Evolutionary conservation across 2,888 invertebrate species (phyloP).

Genomic region (Aromia moschata): DNA sequence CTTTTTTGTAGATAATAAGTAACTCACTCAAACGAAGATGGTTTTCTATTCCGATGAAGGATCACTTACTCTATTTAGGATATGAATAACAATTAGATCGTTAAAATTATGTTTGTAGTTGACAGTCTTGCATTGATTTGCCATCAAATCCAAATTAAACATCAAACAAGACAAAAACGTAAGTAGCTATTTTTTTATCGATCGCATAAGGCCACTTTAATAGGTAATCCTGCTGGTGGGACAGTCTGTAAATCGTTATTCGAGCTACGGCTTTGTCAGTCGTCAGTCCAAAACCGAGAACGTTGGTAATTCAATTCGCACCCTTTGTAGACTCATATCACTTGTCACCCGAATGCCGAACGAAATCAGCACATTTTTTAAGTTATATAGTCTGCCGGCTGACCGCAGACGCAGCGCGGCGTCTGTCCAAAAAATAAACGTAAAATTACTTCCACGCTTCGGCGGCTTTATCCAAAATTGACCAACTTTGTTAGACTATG

Average conservation of each 20-base stretch:
- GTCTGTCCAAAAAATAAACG: slow-evolving; percentile 36
- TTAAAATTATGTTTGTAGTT: too few relatives aligned
- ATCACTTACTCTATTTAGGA: too few relatives aligned
- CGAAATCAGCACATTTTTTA: slow-evolving; percentile 55
- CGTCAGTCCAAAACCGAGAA: slow-evolving; percentile 42
- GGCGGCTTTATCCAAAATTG: slow-evolving; percentile 6
- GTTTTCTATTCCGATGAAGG: too few relatives aligned
- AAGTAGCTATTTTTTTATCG: too few relatives aligned
- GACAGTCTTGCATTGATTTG: too few relatives aligned
- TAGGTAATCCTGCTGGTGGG: slow-evolving; percentile 12
- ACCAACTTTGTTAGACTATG: too few relatives aligned
- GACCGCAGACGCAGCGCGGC: slow-evolving; percentile 38
- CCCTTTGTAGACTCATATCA: slow-evolving; percentile 54
- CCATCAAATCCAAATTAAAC: too few relatives aligned
- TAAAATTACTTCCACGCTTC: slow-evolving; percentile 20
- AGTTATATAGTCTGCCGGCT: slow-evolving; percentile 36
- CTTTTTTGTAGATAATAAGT: too few relatives aligned
- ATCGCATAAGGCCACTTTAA: too few relatives aligned
- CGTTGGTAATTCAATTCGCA: slow-evolving; percentile 53
- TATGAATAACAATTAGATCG: too few relatives aligned
- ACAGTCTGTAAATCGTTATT: slow-evolving; percentile 45
- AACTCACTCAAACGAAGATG: too few relatives aligned
- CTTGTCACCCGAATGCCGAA: slow-evolving; percentile 53
- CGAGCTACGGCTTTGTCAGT: slow-evolving; percentile 47
- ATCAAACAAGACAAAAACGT: too few relatives aligned